Evolutionary conservation across 2,888 invertebrate species (phyloP).

Genomic region (Drosophila merina): DNA sequence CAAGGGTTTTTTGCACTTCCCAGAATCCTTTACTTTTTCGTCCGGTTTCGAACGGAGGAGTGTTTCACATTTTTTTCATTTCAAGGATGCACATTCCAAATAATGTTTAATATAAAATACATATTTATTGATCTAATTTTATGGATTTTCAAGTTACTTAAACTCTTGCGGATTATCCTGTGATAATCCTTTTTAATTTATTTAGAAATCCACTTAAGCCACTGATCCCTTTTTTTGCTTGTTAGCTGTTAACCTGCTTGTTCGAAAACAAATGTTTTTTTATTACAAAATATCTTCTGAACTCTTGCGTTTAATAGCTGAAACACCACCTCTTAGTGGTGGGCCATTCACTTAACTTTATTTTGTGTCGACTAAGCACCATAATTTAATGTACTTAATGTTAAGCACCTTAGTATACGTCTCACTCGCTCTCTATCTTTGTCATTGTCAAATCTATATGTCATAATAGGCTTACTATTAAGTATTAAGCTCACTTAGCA

Average conservation of each 20-base stretch:
- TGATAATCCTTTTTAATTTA: neutral
- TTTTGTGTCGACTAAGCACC: slow-evolving; percentile 64
- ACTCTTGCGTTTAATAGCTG: slow-evolving; percentile 32
- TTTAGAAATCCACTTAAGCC: slow-evolving; percentile 3
- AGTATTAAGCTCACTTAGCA: slow-evolving; percentile 36
- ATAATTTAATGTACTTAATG: slow-evolving; percentile 60
- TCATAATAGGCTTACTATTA: slow-evolving; percentile 35
- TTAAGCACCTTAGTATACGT: slow-evolving; percentile 68
- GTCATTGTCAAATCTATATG: slow-evolving; percentile 7
- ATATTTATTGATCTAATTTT: neutral
- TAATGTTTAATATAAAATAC: neutral
- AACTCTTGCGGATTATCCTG: neutral
- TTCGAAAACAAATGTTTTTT: slow-evolving; percentile 39
- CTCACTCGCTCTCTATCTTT: slow-evolving; percentile 13
- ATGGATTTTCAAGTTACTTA: neutral
- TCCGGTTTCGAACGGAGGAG: neutral
- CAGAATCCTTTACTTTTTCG: slow-evolving; percentile 1
- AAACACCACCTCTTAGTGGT: slow-evolving; percentile 38
- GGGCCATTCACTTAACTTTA: slow-evolving; percentile 51
- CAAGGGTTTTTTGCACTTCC: neutral
- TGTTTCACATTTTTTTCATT: neutral
- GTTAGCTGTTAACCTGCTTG: slow-evolving; percentile 72
- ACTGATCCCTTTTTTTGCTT: slow-evolving; percentile 50
- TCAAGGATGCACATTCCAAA: neutral
- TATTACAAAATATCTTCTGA: slow-evolving; percentile 50